These are phyloP conservation scores for Loripinus fragilis DNA, from an alignment of 2,888 invertebrate genomes.

Conservation along the genomic window DNA sequence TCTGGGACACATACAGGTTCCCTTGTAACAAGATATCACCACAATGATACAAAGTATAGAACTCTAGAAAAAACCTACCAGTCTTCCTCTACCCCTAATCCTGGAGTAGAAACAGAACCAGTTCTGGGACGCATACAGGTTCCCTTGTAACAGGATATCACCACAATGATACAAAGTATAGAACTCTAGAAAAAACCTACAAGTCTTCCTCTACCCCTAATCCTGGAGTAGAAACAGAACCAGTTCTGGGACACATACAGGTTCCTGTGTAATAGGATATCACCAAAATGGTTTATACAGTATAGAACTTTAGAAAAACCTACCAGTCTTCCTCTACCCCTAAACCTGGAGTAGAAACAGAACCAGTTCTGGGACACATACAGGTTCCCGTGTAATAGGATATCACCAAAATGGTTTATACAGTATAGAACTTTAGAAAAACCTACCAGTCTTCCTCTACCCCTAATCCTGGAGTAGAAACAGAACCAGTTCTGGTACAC, in stretches of 20 bases:
- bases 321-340: slow-evolving; percentile 97
- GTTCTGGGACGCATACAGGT: slow-evolving; percentile 96
- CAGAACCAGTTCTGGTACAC: too few species aligned
- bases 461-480: too few species aligned
- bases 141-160: slow-evolving; percentile 95
- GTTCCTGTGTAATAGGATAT: slow-evolving; percentile 95
- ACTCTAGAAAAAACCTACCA: too few species aligned
- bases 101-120: slow-evolving; percentile 98
- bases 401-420: too few species aligned
- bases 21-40: slow-evolving; percentile 97
- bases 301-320: too few species aligned
- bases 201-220: slow-evolving; percentile 97
- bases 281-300: too few species aligned
- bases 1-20: slow-evolving; percentile 95
- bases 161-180: too few species aligned
- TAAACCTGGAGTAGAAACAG: slow-evolving; percentile 98
- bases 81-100: slow-evolving; percentile 96
- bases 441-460: too few species aligned
- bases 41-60: too few species aligned
- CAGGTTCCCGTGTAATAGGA: slow-evolving; percentile 95
- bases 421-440: too few species aligned
- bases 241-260: slow-evolving; percentile 97
- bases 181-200: too few species aligned
- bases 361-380: slow-evolving; percentile 97
- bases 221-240: slow-evolving; percentile 98